Base-by-base conservation (phyloP, 2,888 invertebrate genomes). In the Alviniconcha strummeri region DNA sequence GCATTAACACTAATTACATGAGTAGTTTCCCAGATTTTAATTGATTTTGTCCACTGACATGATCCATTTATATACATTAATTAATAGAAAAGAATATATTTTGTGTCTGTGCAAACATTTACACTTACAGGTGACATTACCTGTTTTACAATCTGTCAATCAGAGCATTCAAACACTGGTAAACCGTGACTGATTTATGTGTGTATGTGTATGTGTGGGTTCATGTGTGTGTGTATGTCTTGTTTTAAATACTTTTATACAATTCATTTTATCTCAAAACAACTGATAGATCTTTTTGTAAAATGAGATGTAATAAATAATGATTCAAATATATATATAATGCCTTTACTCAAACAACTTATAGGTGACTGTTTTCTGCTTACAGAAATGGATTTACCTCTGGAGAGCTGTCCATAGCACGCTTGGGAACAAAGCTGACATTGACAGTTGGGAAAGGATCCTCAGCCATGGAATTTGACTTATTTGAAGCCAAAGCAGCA, bases 401-500 rank as follows among this genome's bases (percentile, higher is more conserved):
- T 71, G 90, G 90, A 81, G 90, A 92, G 72, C 71, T 92, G 1
- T 86, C 88, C 56, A 89, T 91, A 8, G 85, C 88, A 19, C 84
- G 86, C n/a, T 84, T 89, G 82, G 92, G 91, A 54, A 90, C 87
- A 64, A 92, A 90, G 84, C 85, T 91, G 4, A 89, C 89, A 15
- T 74, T 92, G 76, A 88, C 88, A 36, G 85, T 92, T 57, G 92
- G 92, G 15, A 89, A 89, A 84, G 91, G 91, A n/a, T 60, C 84
- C 6, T 85, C 88, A 55, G 83, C 87, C 3, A 78, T 92, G 15
- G 88, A 80, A 69, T 87, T 92, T 75, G 90, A 92, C 82, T 88
- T 92, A 17, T 92, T 87, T 88, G 92, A 92, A 86, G 89, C 91
- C 5, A 92, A 89, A 86, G 90, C 91, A 67, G 89, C 90, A 52